Base-by-base conservation (phyloP, 2,888 invertebrate genomes). In the Adineta ricciae region DNA sequence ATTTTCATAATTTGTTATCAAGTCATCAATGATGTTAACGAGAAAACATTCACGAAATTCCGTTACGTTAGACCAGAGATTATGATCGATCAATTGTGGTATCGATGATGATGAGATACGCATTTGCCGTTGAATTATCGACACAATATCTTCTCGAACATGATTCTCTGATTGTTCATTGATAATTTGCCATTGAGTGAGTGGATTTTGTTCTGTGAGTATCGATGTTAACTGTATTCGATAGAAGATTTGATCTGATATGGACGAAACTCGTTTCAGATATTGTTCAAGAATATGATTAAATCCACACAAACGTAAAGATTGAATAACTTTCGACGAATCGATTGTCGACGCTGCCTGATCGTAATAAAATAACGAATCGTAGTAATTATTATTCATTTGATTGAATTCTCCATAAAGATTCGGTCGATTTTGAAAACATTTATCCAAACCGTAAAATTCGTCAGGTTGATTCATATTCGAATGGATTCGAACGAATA, bases 261-360 rank as follows among this genome's bases (percentile, higher is more conserved):
- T 8, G 36, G 73, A 24, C 9, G 73, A 73, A 24, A 73, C 24
- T 38, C 38, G 36, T 24, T 73, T 32, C 24, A 73, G n/a, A 73
- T 73, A 73, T 38, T 38, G 73, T 41, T 73, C 73, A 73, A 73
- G 73, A 38, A 73, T 21, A 73, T 73, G 73, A 73, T 73, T 73
- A 41, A 73, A 73, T 9, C 73, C 41, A 73, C 73, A 73, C 38
- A 73, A 41, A 38, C 73, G 41, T 38, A 73, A n/a, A 38, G 73
- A 73, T 73, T 73, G 73, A 24, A 73, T 73, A 38, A 73, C 21
- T 38, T 73, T 73, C 38, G 73, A 73, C 38, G 73, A 41, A 24
- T 36, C 16, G 2, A 41, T 38, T 73, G 21, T 73, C 24, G n/a
- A 36, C 24, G 73, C 73, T 38, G 41, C 41, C 38, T 73, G 73